Conservation (phyloP, 2,797 vertebrate species). For the Nannoperca australis region DNA sequence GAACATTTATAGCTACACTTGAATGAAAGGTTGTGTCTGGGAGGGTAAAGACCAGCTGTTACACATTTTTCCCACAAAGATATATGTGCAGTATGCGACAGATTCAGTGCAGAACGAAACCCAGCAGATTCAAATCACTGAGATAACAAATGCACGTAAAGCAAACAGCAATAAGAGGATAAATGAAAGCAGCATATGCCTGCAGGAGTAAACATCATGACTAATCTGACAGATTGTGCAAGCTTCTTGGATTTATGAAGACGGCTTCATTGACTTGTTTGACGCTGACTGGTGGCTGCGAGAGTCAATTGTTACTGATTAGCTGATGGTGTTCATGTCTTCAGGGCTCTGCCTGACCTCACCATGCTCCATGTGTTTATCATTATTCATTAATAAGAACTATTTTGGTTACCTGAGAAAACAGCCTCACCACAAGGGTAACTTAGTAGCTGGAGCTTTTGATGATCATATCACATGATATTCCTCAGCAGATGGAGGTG, state of each 20-base stretch:
- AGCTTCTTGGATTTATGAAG: conserved; percentile 14
- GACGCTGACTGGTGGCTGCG: conserved; percentile 3
- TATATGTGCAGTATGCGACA: neutral
- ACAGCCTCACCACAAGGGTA: neutral
- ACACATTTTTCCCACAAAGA: neutral
- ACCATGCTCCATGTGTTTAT: neutral
- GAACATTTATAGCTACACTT: neutral
- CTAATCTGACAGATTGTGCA: neutral
- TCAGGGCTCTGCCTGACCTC: neutral
- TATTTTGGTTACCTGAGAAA: neutral
- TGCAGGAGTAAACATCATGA: conserved; percentile 12
- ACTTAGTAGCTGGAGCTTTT: neutral
- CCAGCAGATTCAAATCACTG: neutral
- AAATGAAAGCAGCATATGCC: neutral
- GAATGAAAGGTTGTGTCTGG: neutral
- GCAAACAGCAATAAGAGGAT: neutral
- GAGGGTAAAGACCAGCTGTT: neutral
- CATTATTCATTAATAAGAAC: neutral
- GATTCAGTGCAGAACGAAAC: neutral
- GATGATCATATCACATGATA: neutral
- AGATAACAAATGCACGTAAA: conserved; percentile 11
- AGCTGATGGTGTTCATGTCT: conserved; percentile 4
- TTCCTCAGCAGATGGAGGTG: neutral
- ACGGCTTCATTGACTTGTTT: neutral
- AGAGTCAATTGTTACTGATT: conserved; percentile 27